Conservation (phyloP, 2,888 invertebrate species). For the Brachyptera putata region DNA sequence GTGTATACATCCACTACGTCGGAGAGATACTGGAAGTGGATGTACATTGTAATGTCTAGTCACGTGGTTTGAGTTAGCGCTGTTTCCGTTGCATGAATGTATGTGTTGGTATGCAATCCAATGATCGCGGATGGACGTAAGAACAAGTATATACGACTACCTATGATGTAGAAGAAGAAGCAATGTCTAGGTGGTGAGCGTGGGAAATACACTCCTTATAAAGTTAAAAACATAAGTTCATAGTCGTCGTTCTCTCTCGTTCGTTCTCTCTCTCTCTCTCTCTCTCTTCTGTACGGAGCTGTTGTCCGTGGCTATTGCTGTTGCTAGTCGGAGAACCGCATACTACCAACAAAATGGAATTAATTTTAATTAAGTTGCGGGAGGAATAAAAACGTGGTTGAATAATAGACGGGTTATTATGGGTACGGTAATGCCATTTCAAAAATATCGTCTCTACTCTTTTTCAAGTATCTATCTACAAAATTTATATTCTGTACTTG, state of each 20-base stretch:
- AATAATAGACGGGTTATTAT: constrained; percentile 5
- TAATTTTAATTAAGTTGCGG: constrained; percentile 23
- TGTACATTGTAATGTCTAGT: background rate
- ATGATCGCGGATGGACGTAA: too few relatives aligned
- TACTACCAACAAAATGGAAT: constrained; percentile 21
- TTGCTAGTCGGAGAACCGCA: too few relatives aligned
- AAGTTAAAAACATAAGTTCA: too few relatives aligned
- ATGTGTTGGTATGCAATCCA: constrained; percentile 7
- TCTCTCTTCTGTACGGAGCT: constrained; percentile 1
- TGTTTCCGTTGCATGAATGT: background rate
- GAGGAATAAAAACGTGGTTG: constrained; percentile 5
- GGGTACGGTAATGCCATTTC: background rate
- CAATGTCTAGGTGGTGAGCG: too few relatives aligned
- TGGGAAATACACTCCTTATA: background rate
- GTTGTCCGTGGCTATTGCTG: too few relatives aligned
- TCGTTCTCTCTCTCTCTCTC: too few relatives aligned
- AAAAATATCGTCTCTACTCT: constrained; percentile 11
- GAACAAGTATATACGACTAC: too few relatives aligned
- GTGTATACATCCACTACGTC: background rate
- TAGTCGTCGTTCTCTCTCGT: too few relatives aligned
- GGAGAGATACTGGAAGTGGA: background rate
- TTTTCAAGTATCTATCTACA: too few relatives aligned
- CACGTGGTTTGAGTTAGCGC: background rate
- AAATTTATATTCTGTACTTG: too few relatives aligned
- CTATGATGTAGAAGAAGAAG: too few relatives aligned